Evolutionary conservation across 2,113 vertebrate species (phyloP), one percentile per base, ranked within the genome.

Genomic region (Dicaeum eximium): DNA sequence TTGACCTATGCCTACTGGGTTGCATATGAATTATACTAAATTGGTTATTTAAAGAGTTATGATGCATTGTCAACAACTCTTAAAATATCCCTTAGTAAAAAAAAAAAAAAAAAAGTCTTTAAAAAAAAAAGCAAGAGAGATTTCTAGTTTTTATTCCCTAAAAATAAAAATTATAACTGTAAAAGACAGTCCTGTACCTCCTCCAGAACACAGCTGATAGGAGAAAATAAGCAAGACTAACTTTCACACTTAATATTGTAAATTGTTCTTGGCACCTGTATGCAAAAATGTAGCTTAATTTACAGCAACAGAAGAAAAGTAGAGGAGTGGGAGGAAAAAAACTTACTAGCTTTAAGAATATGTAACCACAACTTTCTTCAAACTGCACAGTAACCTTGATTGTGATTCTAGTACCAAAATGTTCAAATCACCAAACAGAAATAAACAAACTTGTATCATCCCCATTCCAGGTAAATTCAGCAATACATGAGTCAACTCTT

Each of bases 301-400:
- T 57, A 58, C 23, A 90, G 44, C 35, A 65, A 47, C 12, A 61
- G n/a, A 42, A 56, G 40, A 69, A 51, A 90, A 45, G 0, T 20
- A 15, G 22, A 50, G 5, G 33, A 51, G 33, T 20, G 1, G 2
- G 6, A 11, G 3, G 1, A 3, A 21, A 8, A 21, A 25, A 21
- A 35, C 3, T 23, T 70, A 35, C 20, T 54, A 45, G 6, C 9
- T 70, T 78, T 70, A 51, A 70, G 30, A 65, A 66, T 38, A 61
- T 6, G 5, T 23, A 60, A 73, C 12, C 22, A 51, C 24, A 86
- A 51, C 18, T 9, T 70, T 65, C 31, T 31, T n/a, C 31, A 86
- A 61, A 57, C n/a, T 56, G 15, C n/a, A 73, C 8, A 60, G 30
- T 47, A 44, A 48, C 28, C 31, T 66, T 38, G n/a, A 53, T 15